Base-by-base conservation (phyloP, 2,797 vertebrate species). In the Enoplosus armatus region DNA sequence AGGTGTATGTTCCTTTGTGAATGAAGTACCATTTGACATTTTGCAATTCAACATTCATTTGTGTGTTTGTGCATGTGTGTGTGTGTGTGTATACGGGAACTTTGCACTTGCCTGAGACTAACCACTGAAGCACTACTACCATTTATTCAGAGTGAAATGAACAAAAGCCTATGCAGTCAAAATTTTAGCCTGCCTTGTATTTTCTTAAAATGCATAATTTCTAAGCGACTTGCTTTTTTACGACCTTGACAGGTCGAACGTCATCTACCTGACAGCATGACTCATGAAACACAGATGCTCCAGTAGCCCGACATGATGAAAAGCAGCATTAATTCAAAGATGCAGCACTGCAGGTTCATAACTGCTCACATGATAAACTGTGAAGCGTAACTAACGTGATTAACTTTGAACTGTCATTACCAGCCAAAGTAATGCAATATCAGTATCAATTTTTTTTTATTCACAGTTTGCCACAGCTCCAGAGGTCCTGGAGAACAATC, bases 301-400 rank as follows among this genome's bases (percentile, higher is more conserved):
- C 16, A 56, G 35, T 22, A 37, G 6, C 59, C 35, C 5, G 11
- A 68, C 56, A 59, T n/a, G 48, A 70, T 0, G 5, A 53, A 75
- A 9, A 26, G 10, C 22, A 16, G n/a, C 3, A 61, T 47, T 63
- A 47, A 59, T 48, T 82, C 18, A 72, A 26, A 68, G 27, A 47
- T 39, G 26, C 14, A 54, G 37, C 16, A 39, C 45, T 22, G 43
- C 22, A 26, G 43, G 51, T 48, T 81, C 12, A 27, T 15, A 59
- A 54, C 20, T 45, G 15, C 20, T 75, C 20, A 59, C 7, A 27
- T 11, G 51, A 79, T 51, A 15, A 70, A 45, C 56, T 26, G 31
- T 69, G 20, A 58, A 73, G 58, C 43, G 10, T 31, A 60, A 72
- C 48, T 29, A 48, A 22, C 4, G 39, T 55, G 8, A 48, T 75